These are phyloP conservation scores for Callocephalon fimbriatum DNA, from an alignment of 2,113 vertebrate species.

Conservation along the genomic window DNA sequence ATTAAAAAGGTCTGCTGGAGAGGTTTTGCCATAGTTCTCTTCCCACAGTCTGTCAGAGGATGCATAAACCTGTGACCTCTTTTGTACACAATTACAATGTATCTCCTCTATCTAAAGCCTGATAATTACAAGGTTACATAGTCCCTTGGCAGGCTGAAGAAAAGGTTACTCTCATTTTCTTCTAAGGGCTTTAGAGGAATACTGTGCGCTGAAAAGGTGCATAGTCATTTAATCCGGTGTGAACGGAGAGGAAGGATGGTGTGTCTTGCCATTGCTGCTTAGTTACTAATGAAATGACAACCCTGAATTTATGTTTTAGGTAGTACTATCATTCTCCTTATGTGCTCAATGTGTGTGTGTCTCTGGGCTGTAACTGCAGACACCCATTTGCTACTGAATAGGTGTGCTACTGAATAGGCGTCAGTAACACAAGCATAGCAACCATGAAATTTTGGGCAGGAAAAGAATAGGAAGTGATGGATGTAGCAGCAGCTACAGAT, in stretches of 20 bases:
- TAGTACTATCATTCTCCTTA: neutral
- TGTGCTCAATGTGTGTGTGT: neutral
- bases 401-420: neutral
- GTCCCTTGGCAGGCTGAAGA: slow-evolving; percentile 73
- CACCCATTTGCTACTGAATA: fast-evolving
- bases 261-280: neutral
- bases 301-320: neutral
- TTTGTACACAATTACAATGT: slow-evolving; percentile 79
- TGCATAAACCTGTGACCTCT: slow-evolving; percentile 77
- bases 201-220: slow-evolving; percentile 54
- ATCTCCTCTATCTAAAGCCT: slow-evolving; percentile 75
- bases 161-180: slow-evolving; percentile 76
- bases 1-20: slow-evolving; percentile 72
- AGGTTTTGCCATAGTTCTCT: slow-evolving; percentile 64
- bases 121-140: slow-evolving; percentile 79
- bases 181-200: slow-evolving; percentile 45
- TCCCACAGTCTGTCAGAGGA: slow-evolving; percentile 64
- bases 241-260: slow-evolving; percentile 1
- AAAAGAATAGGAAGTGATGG: neutral
- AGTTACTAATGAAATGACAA: neutral
- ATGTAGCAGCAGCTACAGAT: neutral
- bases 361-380: neutral
- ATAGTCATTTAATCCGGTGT: neutral
- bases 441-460: neutral
- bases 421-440: neutral